phyloP scores from a whole-genome alignment of 1,140 invertebrate genomes.

The Parapsyche elsis region DNA sequence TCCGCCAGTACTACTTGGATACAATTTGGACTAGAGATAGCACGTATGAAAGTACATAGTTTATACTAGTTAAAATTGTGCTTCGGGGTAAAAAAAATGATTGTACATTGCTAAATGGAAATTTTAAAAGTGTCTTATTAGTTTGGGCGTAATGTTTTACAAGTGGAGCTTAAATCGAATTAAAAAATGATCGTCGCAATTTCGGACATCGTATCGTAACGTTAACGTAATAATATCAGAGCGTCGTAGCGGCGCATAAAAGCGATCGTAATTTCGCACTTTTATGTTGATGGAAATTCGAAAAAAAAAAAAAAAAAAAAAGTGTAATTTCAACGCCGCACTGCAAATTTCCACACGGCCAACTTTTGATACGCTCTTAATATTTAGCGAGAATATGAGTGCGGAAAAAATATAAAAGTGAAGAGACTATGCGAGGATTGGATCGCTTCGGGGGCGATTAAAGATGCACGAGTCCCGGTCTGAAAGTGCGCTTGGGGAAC shows the following conservation, averaged over 20 bases:
- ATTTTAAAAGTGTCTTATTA: too few relatives aligned
- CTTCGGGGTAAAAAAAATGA: too few relatives aligned
- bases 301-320: background rate
- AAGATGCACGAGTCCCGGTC: constrained; percentile 34
- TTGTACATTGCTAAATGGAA: too few relatives aligned
- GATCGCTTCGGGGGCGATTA: constrained; percentile 13
- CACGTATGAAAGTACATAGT: too few relatives aligned
- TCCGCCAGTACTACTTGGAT: too few relatives aligned
- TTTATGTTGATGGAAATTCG: background rate
- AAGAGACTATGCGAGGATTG: background rate
- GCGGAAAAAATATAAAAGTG: background rate
- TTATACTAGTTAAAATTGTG: too few relatives aligned
- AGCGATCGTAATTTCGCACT: constrained; percentile 8
- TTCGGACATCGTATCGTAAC: background rate
- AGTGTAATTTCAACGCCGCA: background rate
- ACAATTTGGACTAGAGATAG: too few relatives aligned
- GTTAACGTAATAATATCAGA: background rate
- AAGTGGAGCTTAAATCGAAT: too few relatives aligned
- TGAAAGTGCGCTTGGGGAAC: constrained; percentile 10
- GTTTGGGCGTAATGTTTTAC: too few relatives aligned
- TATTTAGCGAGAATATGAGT: constrained; percentile 13
- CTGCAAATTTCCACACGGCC: background rate
- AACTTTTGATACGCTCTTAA: constrained; percentile 32
- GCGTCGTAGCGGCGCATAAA: background rate
- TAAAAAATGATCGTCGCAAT: too few relatives aligned